These are phyloP conservation scores for Zoanthus solanderi DNA, from an alignment of 92 coral and sea anemone species.

Conservation along the genomic window DNA sequence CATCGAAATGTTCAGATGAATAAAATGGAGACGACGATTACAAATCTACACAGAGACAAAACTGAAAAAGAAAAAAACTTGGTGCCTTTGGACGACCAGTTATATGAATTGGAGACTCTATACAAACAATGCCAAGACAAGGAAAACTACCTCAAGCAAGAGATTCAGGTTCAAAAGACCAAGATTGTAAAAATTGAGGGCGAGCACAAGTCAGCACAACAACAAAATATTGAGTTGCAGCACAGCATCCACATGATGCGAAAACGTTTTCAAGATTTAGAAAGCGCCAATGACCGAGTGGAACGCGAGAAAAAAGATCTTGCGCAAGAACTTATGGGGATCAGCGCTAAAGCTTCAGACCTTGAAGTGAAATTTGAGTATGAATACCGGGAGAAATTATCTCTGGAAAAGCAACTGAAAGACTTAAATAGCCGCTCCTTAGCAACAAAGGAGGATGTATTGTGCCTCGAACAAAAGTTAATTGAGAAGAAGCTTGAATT, in stretches of 20 bases:
- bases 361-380: slow-evolving; percentile 92
- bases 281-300: slow-evolving; percentile 72
- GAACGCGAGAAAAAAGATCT: slow-evolving; percentile 86
- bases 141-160: slow-evolving; percentile 80
- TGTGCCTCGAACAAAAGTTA: slow-evolving; percentile 87
- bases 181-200: slow-evolving; percentile 81
- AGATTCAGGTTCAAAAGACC: slow-evolving; percentile 83
- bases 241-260: slow-evolving; percentile 88
- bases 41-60: slow-evolving; percentile 69
- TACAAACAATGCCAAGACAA: slow-evolving; percentile 67
- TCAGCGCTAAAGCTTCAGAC: slow-evolving; percentile 82
- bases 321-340: slow-evolving; percentile 75
- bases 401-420: slow-evolving; percentile 85
- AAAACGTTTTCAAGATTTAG: slow-evolving; percentile 82
- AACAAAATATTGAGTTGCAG: slow-evolving; percentile 84
- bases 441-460: slow-evolving; percentile 81
- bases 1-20: slow-evolving; percentile 71
- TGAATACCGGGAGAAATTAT: slow-evolving; percentile 92
- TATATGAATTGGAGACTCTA: slow-evolving; percentile 62
- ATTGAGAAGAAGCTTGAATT: slow-evolving; percentile 81
- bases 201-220: slow-evolving; percentile 86
- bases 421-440: slow-evolving; percentile 78
- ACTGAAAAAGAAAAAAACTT: slow-evolving; percentile 64
- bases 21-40: slow-evolving; percentile 87
- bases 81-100: slow-evolving; percentile 56